A percentile compares a stretch with the other conserved stretches of the same genome.
Evolutionary conservation across 2,113 vertebrate genomes (phyloP).

Genomic region (Gila orcuttii): DNA sequence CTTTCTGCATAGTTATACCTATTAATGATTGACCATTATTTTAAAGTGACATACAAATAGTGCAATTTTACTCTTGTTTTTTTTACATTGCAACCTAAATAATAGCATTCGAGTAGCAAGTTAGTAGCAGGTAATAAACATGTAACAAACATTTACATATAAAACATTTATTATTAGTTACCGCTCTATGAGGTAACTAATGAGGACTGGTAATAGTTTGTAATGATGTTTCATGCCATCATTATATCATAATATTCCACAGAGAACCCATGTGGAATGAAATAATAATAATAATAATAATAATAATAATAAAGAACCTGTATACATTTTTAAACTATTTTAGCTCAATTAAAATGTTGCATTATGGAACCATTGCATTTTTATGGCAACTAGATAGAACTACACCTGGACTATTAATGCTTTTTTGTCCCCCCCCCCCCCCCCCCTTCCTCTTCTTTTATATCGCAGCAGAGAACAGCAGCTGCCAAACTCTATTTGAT

Average conservation of each 20-base stretch:
- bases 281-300: too few species aligned
- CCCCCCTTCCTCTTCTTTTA: neutral
- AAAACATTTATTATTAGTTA: too few species aligned
- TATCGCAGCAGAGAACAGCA: neutral
- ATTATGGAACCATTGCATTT: neutral
- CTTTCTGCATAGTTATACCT: neutral
- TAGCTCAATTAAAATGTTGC: neutral
- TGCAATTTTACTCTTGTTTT: neutral
- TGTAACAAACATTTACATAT: too few species aligned
- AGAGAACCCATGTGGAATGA: too few species aligned
- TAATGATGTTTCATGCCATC: too few species aligned
- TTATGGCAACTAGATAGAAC: neutral
- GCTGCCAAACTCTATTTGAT: slow-evolving; percentile 2
- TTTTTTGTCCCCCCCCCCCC: too few species aligned
- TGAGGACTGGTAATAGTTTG: too few species aligned
- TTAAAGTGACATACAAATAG: neutral
- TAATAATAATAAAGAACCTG: neutral
- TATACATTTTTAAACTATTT: neutral
- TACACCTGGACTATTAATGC: neutral
- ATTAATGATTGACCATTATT: neutral
- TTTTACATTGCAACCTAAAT: neutral
- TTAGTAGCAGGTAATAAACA: too few species aligned
- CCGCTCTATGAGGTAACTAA: too few species aligned
- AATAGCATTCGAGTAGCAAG: too few species aligned
- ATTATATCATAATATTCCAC: too few species aligned